phyloP scores from a whole-genome alignment of 2,797 vertebrate species.

The Onychomys arenicola region DNA sequence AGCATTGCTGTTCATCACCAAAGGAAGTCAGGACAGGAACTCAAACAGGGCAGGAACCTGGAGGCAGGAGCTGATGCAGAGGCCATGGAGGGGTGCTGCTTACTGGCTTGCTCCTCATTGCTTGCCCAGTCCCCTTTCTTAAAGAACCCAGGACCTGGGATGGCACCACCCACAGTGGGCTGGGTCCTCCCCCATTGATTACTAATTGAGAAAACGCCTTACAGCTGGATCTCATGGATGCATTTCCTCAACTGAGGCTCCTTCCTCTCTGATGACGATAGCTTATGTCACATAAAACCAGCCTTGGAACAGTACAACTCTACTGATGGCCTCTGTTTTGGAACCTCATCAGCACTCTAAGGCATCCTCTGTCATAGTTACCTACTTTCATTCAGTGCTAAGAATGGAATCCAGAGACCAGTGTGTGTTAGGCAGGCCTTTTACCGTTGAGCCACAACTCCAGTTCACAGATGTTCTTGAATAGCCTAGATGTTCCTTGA shows the following conservation, averaged over 20 bases:
- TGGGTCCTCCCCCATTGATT: neutral
- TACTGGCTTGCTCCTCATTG: neutral
- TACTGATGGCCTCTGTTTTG: constrained; percentile 15
- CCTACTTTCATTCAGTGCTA: neutral
- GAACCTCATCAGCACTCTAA: neutral
- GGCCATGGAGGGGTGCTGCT: neutral
- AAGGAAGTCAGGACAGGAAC: neutral
- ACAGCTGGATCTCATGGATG: neutral
- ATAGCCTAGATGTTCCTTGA: neutral
- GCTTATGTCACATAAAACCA: neutral
- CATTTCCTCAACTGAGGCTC: neutral
- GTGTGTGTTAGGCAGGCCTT: neutral
- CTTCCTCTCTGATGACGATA: neutral
- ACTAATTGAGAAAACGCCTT: neutral
- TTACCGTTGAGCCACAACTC: neutral
- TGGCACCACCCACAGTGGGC: neutral
- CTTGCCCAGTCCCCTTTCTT: neutral
- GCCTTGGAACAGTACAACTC: neutral
- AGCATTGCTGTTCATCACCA: neutral
- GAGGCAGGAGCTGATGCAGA: neutral
- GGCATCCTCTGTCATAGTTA: neutral
- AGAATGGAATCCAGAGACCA: neutral
- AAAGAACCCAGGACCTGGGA: neutral
- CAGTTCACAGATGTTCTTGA: neutral
- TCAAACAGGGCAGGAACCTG: neutral